Base-by-base conservation (phyloP, 1,140 invertebrate genomes). In the Pantala flavescens region DNA sequence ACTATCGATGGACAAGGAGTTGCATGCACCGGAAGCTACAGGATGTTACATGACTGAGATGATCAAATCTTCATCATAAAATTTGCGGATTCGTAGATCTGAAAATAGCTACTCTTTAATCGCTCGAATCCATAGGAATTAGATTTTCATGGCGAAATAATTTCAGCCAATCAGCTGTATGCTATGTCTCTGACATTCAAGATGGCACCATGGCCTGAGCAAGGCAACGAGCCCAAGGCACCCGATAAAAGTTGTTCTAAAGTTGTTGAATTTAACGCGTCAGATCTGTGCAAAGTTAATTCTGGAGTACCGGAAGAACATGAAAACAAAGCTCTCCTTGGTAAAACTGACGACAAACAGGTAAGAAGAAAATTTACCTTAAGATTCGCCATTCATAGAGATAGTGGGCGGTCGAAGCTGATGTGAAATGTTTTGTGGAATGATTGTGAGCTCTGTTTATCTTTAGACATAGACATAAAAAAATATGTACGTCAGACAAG, bases 141-240 rank as follows among this genome's bases (percentile, higher is more conserved):
- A 3, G 3, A 63, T 63, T 63, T 63, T 73, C 21, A 76, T 43
- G 43, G 28, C 74, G 70, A 74, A 74, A 74, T 76, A 72, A 55
- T 14, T 55, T 42, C 72, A 74, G 71, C 74, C 77, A 76, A 76
- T 76, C 74, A 76, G 75, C 71, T 72, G 55, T 43, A 63, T 42
- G 43, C 63, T 42, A 70, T 49, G n/a, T 71, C 71, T 72, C 72
- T 75, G 74, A 77, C 72, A 73, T 76, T 84, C 82, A 88, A 89
- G 83, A 89, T 90, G 88, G 88, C 87, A 85, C 87, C 88, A 85
- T 87, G 87, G 83, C 88, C 88, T 82, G 87, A 89, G 81, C 86
- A 89, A 83, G 87, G 88, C 83, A 88, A 87, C 83, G 87, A 88
- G 84, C 87, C 88, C 71, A 87, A 88, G 83, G 87, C 88, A 77